Percentiles rank a stretch among this genome's conserved stretches.
Conservation (phyloP, 1,140 invertebrate species). For the Trachymyrmex septentrionalis region DNA sequence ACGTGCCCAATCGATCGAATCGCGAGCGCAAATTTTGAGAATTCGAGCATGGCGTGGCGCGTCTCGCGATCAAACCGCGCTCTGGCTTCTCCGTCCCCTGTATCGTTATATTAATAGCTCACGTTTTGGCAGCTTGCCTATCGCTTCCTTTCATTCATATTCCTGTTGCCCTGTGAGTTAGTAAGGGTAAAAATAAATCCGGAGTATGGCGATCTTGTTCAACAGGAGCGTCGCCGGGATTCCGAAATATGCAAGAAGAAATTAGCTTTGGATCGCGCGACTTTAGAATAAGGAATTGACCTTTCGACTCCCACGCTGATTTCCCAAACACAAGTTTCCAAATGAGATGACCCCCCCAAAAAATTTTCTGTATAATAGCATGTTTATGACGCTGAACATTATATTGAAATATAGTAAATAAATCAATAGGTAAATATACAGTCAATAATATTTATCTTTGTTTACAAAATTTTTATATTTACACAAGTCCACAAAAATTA, state of each 20-base stretch:
- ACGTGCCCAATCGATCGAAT: slow-evolving; percentile 43
- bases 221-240: slow-evolving; percentile 4
- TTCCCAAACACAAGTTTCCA: too few species aligned
- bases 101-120: slow-evolving; percentile 76
- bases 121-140: slow-evolving; percentile 79
- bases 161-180: slow-evolving; percentile 71
- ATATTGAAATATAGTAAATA: too few species aligned
- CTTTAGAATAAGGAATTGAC: background rate
- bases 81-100: slow-evolving; percentile 67
- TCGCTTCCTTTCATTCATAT: slow-evolving; percentile 79
- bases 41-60: slow-evolving; percentile 3
- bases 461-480: too few species aligned
- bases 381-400: too few species aligned
- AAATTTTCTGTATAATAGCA: too few species aligned
- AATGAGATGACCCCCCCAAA: too few species aligned
- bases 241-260: background rate
- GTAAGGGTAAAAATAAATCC: slow-evolving; percentile 76
- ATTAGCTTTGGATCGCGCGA: background rate
- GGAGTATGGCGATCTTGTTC: slow-evolving; percentile 35
- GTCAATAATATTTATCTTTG: too few species aligned
- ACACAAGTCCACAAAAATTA: too few species aligned
- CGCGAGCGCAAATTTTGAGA: slow-evolving; percentile 41
- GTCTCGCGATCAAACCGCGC: slow-evolving; percentile 57
- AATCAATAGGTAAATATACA: too few species aligned
- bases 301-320: too few species aligned